Evolutionary conservation across 2,888 invertebrate genomes (phyloP), one percentile per base, ranked within the genome.

Genomic region (Helleia helle): DNA sequence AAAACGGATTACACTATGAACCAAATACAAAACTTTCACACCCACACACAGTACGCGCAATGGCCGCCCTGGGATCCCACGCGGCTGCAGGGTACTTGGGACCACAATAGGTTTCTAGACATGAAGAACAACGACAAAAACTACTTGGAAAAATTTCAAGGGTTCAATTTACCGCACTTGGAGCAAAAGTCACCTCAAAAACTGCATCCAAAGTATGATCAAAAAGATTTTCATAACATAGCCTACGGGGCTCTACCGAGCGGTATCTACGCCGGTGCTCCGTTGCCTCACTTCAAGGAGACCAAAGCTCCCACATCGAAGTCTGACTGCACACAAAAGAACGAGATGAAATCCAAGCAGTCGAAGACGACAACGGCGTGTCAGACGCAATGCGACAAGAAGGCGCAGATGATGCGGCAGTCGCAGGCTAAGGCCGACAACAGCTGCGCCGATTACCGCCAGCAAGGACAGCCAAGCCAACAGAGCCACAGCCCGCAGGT

Each of bases 1-100:
- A 88, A 88, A 56, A 81, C 90, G 0, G 90, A 90, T 53, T 90
- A 89, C 53, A 66, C 87, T 1, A 86, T 87, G 68, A 90, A 90
- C 67, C 89, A 90, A 53, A 86, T 90, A 38, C 89, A 90, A 1
- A 91, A 90, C 57, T 91, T 90, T 56, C 89, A 89, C 56, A 86
- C 89, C 0, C 86, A 86, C 47, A 70, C 84, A 0, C 90, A 90
- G 56, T 90, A 90, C 52, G 86, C 87, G 52, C 87, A 87, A 54
- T 90, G 90, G 86, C 89, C 90, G 15, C 79, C 81, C 1, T 88
- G 88, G 88, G 87, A 88, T 49, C 76, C 79, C 12, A 60, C 81
- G 5, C 62, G 87, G 14, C 58, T 87, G 38, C 83, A 79, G 41
- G 64, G 73, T 43, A 69, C 87, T 0, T 88, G 88, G 87, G 87